phyloP scores from a whole-genome alignment of 2,888 invertebrate species.

The Bursaphelenchus okinawaensis region DNA sequence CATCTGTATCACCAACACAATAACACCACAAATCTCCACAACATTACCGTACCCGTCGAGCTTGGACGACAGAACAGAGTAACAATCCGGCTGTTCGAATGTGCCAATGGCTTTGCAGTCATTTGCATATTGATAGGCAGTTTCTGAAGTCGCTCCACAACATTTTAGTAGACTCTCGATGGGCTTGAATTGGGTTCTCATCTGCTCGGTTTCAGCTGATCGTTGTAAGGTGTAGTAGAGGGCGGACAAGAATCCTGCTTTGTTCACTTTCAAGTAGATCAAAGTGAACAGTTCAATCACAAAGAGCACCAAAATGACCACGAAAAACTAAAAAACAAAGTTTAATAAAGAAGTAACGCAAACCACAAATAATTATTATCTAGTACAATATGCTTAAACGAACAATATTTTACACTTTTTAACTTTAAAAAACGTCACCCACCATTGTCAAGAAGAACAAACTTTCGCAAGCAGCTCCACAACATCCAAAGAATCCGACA shows the following conservation, averaged over 20 bases:
- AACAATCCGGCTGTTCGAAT: constrained; percentile 47
- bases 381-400: too few species aligned
- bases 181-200: constrained; percentile 45
- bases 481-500: constrained; percentile 54
- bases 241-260: constrained; percentile 37
- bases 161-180: constrained; percentile 48
- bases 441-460: constrained; percentile 46
- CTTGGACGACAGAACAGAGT: constrained; percentile 35
- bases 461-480: constrained; percentile 52
- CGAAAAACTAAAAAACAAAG: constrained; percentile 42
- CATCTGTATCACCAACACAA: constrained; percentile 37
- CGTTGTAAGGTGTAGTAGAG: constrained; percentile 41
- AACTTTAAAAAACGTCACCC: background rate
- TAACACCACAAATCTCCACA: constrained; percentile 25
- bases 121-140: constrained; percentile 28
- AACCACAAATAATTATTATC: too few species aligned
- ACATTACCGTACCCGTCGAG: constrained; percentile 39
- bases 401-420: too few species aligned
- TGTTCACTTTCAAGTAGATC: constrained; percentile 42
- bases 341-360: too few species aligned
- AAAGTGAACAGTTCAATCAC: constrained; percentile 43
- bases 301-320: constrained; percentile 46
- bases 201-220: constrained; percentile 25
- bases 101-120: background rate
- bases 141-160: constrained; percentile 50